Evolutionary conservation across 2,113 vertebrate genomes (phyloP).

Genomic region (Struthidea cinerea): DNA sequence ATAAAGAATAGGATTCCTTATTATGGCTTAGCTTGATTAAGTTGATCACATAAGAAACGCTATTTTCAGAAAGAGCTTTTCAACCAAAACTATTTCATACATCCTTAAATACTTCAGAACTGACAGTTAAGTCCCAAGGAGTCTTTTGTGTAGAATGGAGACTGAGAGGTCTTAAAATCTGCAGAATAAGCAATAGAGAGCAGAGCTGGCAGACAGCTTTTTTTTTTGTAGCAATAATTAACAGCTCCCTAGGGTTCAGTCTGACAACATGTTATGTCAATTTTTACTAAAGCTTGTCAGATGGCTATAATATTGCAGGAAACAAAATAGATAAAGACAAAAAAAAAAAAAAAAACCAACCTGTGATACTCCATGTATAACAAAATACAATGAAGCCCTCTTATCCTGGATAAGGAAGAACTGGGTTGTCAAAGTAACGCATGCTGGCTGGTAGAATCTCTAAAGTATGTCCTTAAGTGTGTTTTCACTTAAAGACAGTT

Average conservation of each 20-base stretch:
- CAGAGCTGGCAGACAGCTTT: background rate
- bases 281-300: background rate
- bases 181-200: background rate
- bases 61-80: background rate
- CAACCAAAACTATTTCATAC: background rate
- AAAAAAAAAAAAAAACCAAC: background rate
- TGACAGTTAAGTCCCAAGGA: background rate
- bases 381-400: background rate
- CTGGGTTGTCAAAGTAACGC: background rate
- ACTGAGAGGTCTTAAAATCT: background rate
- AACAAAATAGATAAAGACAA: background rate
- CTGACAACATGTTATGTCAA: background rate
- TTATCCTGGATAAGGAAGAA: background rate
- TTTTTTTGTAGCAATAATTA: background rate
- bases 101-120: background rate
- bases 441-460: background rate
- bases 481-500: background rate
- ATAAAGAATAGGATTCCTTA: background rate
- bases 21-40: background rate
- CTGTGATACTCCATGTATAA: background rate
- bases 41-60: background rate
- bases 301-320: background rate
- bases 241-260: background rate
- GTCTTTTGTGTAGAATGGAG: background rate
- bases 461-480: background rate